phyloP scores from a whole-genome alignment of 2,113 vertebrate genomes.

The Scolopax mira region DNA sequence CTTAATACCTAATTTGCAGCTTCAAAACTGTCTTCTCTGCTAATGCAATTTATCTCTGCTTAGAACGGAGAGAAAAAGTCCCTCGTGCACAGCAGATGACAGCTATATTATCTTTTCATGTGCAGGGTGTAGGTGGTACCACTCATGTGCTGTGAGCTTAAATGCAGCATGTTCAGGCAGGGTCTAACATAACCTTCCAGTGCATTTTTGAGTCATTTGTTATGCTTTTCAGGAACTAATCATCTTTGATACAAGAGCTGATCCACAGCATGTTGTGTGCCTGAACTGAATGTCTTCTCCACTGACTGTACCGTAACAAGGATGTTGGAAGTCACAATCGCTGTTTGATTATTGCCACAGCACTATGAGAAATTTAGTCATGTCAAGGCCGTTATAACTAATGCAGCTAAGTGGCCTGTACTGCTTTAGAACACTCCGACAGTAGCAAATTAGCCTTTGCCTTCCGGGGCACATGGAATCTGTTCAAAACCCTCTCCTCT shows the following conservation, averaged over 20 bases:
- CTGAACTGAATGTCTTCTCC: background rate
- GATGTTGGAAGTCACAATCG: background rate
- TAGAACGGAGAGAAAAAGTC: background rate
- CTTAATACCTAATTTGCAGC: background rate
- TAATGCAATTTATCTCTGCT: background rate
- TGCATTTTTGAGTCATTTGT: background rate
- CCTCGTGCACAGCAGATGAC: background rate
- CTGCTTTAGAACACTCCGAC: background rate
- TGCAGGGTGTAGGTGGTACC: background rate
- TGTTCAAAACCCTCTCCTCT: background rate
- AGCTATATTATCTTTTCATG: background rate
- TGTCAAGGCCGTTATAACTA: background rate
- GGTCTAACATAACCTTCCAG: background rate
- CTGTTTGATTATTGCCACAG: background rate
- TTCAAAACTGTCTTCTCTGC: background rate
- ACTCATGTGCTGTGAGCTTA: background rate
- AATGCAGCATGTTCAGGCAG: background rate
- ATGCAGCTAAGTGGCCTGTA: background rate
- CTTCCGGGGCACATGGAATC: background rate
- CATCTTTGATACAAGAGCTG: background rate
- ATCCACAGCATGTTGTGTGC: accelerated
- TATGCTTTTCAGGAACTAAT: background rate
- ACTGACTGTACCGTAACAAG: background rate
- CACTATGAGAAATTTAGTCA: background rate
- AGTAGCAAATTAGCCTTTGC: background rate